Evolutionary conservation across 2,888 invertebrate genomes (phyloP), one percentile per base, ranked within the genome.

Genomic region (Synergus japonicus): DNA sequence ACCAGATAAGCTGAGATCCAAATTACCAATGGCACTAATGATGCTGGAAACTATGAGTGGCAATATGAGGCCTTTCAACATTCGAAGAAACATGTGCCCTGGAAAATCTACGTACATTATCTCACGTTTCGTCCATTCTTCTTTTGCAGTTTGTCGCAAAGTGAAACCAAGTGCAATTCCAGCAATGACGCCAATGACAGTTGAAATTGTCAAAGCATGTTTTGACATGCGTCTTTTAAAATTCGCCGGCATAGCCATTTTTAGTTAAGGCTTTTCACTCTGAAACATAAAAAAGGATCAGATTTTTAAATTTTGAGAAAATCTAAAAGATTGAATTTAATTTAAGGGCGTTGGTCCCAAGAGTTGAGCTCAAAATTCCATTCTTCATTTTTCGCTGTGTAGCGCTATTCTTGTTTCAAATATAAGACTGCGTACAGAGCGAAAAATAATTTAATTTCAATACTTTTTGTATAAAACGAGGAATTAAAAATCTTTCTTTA

Each of bases 81-180:
- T 97, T 92, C 98, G 94, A 88, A 99, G 94, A 93, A 99, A 98
- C 85, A 99, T 93, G 90, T 98, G 98, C 58, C 99, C 99, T 4
- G 98, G 97, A 93, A 97, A 98, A 90, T 97, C 96, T 88, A 98
- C 95, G 93, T 98, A 98, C 96, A 98, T 97, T 86, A 97, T 95
- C 84, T 97, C 96, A 80, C 98, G 93, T 82, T 94, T 93, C 13
- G 95, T 94, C 97, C 97, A 97, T 88, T 94, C 93, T 86, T 93
- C 88, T 15, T 64, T 60, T 13, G 88, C 89, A 22, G 67, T 88
- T 78, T 84, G 82, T 79, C 78, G 76, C 9, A 13, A n/a, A 81
- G 89, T 90, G 18, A 92, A 82, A 46, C 83, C 58, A 12, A 87
- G 64, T 46, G 91, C 91, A 41, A 87, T 77, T n/a, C 73, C 77